Percentiles rank a stretch among this genome's conserved stretches.
phyloP scores from a whole-genome alignment of 2,888 invertebrate genomes.

The Drosophila merina region DNA sequence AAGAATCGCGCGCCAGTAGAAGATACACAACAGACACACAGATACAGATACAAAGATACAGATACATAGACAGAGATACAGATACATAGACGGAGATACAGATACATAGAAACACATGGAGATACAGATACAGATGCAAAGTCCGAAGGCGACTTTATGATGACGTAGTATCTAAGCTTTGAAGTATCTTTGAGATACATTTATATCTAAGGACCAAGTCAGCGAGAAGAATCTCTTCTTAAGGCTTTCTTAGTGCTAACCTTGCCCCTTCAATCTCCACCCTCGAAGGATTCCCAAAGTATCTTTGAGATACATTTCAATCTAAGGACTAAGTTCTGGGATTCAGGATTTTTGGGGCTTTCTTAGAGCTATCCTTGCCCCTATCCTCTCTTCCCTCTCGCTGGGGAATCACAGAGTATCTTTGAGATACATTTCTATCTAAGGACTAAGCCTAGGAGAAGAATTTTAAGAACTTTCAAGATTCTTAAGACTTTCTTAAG shows the following conservation, averaged over 20 bases:
- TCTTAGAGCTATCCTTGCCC: no score
- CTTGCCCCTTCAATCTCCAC: no score
- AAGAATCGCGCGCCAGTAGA: constrained; percentile 52
- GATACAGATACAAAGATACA: constrained; percentile 6
- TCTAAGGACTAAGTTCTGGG: no score
- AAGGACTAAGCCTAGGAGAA: no score
- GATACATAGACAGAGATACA: not conserved
- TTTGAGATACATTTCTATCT: not conserved
- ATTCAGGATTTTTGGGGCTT: no score
- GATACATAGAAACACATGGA: constrained; percentile 38
- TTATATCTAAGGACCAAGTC: no score
- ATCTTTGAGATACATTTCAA: constrained; percentile 1
- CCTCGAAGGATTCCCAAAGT: not conserved
- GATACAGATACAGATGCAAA: constrained; percentile 3
- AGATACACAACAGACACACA: constrained; percentile 45
- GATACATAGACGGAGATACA: constrained; percentile 10
- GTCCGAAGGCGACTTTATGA: constrained; percentile 53
- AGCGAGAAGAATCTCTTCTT: no score
- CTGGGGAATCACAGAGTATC: constrained; percentile 11
- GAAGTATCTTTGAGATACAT: constrained; percentile 19
- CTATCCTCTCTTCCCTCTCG: no score
- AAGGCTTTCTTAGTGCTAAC: no score
- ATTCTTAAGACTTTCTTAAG: no score
- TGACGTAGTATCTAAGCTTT: constrained; percentile 59
- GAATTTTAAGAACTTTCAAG: no score